These are phyloP conservation scores for Iselma pallidipennis DNA, from an alignment of 2,888 invertebrate species.

Conservation along the genomic window DNA sequence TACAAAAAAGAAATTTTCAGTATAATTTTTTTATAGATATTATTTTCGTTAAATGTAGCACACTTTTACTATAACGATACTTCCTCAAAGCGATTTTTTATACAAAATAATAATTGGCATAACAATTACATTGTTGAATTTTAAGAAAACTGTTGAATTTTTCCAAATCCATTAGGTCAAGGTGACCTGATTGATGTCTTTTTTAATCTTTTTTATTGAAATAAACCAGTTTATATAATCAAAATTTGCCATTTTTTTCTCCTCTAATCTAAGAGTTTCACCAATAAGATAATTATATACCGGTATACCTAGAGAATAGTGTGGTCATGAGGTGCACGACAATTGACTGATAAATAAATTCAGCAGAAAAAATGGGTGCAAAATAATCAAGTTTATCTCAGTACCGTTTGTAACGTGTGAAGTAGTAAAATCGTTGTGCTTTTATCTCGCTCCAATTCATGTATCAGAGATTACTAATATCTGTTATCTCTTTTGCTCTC, in stretches of 20 bases:
- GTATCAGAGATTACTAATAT: too few species aligned
- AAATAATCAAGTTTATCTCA: too few species aligned
- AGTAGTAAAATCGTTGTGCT: too few species aligned
- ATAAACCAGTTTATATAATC: constrained; percentile 2
- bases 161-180: background rate
- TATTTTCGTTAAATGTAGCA: background rate
- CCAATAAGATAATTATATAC: background rate
- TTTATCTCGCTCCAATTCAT: too few species aligned
- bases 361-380: too few species aligned
- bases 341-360: too few species aligned
- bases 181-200: background rate
- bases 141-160: background rate
- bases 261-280: background rate
- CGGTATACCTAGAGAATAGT: too few species aligned
- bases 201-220: background rate
- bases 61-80: background rate
- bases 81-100: background rate
- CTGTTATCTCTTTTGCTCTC: too few species aligned
- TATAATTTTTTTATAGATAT: background rate
- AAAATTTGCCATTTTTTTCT: background rate
- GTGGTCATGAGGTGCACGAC: too few species aligned
- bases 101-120: too few species aligned
- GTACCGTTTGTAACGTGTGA: too few species aligned
- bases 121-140: too few species aligned
- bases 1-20: background rate